These are phyloP conservation scores for Marisa cornuarietis DNA, from an alignment of 1,140 invertebrate genomes.

Conservation along the genomic window DNA sequence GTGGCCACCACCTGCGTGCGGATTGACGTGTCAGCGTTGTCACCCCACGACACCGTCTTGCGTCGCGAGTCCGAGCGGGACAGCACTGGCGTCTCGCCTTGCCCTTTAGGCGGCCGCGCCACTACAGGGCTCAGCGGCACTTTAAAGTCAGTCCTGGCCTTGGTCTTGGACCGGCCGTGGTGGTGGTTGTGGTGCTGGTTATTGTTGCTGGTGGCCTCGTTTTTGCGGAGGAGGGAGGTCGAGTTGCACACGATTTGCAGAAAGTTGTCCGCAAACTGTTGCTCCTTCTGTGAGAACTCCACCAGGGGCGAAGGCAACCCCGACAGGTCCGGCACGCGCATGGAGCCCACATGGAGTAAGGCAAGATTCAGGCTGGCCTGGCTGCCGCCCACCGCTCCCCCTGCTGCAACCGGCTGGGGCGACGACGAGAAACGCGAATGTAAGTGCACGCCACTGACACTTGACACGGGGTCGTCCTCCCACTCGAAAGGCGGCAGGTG, in stretches of 20 bases:
- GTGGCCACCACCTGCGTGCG: constrained; percentile 50
- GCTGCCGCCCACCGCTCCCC: constrained; percentile 58
- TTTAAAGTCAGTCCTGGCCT: constrained; percentile 26
- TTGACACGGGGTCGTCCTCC: constrained; percentile 47
- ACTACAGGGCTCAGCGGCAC: constrained; percentile 33
- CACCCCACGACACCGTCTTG: constrained; percentile 64
- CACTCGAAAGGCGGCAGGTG: constrained; percentile 52
- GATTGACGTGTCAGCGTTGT: constrained; percentile 58
- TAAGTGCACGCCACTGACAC: constrained; percentile 27
- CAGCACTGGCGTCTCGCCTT: constrained; percentile 52
- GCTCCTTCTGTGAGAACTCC: constrained; percentile 58
- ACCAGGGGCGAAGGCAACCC: constrained; percentile 52
- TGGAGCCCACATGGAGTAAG: constrained; percentile 49
- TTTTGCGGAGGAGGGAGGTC: constrained; percentile 59
- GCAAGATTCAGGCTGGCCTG: constrained; percentile 52
- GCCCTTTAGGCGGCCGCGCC: constrained; percentile 42
- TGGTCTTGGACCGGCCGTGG: constrained; percentile 27
- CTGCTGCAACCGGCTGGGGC: constrained; percentile 10
- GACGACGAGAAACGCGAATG: not conserved
- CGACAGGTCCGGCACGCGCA: constrained; percentile 56
- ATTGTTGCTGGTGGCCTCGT: constrained; percentile 35
- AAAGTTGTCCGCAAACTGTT: constrained; percentile 62
- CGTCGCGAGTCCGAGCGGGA: constrained; percentile 53
- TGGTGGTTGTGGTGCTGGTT: constrained; percentile 6
- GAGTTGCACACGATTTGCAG: constrained; percentile 63